These are phyloP conservation scores for Limanda limanda DNA, from an alignment of 2,113 vertebrate genomes.

Conservation along the genomic window DNA sequence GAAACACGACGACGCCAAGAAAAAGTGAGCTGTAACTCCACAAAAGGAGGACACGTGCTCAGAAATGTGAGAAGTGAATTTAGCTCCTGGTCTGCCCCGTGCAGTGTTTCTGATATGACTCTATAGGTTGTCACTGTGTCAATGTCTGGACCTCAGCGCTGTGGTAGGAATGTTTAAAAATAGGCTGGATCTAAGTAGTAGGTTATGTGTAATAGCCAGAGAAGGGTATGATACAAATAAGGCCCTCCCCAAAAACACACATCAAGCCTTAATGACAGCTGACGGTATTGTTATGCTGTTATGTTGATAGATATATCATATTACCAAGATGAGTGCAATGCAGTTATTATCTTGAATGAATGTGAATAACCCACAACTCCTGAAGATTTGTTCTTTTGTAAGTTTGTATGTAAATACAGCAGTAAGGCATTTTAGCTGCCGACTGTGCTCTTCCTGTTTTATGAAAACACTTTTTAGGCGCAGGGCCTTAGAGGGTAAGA, in stretches of 20 bases:
- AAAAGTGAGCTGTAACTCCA: background rate
- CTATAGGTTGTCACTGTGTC: constrained; percentile 10
- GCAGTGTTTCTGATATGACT: constrained; percentile 44
- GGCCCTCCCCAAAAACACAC: background rate
- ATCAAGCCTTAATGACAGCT: constrained; percentile 1
- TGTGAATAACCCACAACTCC: background rate
- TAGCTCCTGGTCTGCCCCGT: constrained; percentile 7
- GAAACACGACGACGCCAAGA: constrained; percentile 5
- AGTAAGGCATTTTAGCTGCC: background rate
- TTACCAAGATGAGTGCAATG: background rate
- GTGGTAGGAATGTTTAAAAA: constrained; percentile 57
- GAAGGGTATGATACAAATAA: constrained; percentile 30
- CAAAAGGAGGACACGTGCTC: constrained; percentile 22
- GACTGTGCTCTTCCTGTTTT: constrained; percentile 23
- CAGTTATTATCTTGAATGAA: constrained; percentile 3
- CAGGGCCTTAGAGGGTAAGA: background rate
- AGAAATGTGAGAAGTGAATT: constrained; percentile 16
- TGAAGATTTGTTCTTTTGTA: background rate
- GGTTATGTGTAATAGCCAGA: constrained; percentile 42
- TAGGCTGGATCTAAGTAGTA: constrained; percentile 43
- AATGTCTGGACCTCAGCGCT: constrained; percentile 32
- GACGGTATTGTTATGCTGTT: background rate
- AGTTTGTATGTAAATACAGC: constrained; percentile 12
- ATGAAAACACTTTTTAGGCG: background rate
- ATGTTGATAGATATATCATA: background rate